phyloP scores from a whole-genome alignment of 1,140 invertebrate genomes.

The Drosophila repleta region DNA sequence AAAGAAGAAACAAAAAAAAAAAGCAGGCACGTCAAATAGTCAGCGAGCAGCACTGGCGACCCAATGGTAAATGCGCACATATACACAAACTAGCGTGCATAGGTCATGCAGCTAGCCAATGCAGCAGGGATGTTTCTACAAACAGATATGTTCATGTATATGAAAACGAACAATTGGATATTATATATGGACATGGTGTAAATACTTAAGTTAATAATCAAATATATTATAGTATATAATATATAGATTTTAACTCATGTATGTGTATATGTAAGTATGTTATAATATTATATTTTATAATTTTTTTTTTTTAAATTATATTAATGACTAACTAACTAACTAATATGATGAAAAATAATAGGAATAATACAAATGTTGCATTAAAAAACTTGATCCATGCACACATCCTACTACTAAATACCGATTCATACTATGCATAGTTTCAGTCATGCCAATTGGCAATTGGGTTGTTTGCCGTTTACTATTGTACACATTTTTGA shows the following conservation, averaged over 20 bases:
- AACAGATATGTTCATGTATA: too few species aligned
- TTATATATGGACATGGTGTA: conserved; percentile 1
- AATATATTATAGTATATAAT: too few species aligned
- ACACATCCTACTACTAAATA: too few species aligned
- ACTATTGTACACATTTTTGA: conserved; percentile 54
- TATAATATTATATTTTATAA: too few species aligned
- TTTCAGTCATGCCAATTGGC: conserved; percentile 31
- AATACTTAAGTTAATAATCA: background rate
- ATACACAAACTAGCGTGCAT: conserved; percentile 11
- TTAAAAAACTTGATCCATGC: too few species aligned
- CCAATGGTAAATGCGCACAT: conserved; percentile 26
- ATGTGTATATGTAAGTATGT: too few species aligned
- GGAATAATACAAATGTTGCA: too few species aligned
- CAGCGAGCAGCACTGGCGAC: conserved; percentile 30
- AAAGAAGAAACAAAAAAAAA: conserved; percentile 22
- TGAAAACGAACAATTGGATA: background rate
- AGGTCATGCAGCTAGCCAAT: conserved; percentile 14
- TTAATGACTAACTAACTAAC: too few species aligned
- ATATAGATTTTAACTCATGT: too few species aligned
- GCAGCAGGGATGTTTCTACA: background rate
- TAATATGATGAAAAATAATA: too few species aligned
- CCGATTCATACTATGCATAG: too few species aligned
- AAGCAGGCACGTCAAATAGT: conserved; percentile 43
- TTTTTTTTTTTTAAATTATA: too few species aligned
- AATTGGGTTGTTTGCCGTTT: conserved; percentile 27